phyloP scores from a whole-genome alignment of 2,113 vertebrate species.

The Odontesthes bonariensis region DNA sequence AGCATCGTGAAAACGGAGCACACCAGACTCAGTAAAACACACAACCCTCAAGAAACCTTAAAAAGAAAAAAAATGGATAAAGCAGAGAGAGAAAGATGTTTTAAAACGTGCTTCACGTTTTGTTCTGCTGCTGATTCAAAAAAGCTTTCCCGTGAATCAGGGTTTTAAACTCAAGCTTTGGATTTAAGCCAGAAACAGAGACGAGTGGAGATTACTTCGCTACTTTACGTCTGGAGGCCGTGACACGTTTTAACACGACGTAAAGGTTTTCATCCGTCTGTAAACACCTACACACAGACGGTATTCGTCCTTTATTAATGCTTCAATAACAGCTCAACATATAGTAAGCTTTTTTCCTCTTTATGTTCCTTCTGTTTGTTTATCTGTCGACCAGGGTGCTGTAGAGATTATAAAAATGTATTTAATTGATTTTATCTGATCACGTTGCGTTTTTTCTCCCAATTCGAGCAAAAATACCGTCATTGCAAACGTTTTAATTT shows the following conservation, averaged over 20 bases:
- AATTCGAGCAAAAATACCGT: background rate
- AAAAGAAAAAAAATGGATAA: background rate
- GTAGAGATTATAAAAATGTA: too few species aligned
- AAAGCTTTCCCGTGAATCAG: background rate
- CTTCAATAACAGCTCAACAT: too few species aligned
- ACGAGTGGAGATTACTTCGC: slow-evolving; percentile 31
- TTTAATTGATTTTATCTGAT: background rate
- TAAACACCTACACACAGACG: background rate
- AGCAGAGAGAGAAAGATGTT: background rate
- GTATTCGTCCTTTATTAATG: too few species aligned
- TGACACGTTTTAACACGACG: slow-evolving; percentile 23
- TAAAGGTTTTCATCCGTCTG: background rate
- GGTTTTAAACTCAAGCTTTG: slow-evolving; percentile 4
- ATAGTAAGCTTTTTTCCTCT: background rate
- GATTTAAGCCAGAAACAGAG: slow-evolving; percentile 30
- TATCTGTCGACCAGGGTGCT: too few species aligned
- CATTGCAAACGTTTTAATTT: background rate
- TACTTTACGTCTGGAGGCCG: slow-evolving; percentile 34
- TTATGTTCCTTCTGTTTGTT: background rate
- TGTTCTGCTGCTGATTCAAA: background rate
- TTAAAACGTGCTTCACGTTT: slow-evolving; percentile 5
- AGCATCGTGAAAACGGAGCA: slow-evolving; percentile 33
- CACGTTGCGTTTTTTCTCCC: background rate
- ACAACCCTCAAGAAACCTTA: background rate
- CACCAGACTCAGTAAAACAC: slow-evolving; percentile 3